Evolutionary conservation across 2,888 invertebrate species (phyloP).

Genomic region (Suillia variegata): DNA sequence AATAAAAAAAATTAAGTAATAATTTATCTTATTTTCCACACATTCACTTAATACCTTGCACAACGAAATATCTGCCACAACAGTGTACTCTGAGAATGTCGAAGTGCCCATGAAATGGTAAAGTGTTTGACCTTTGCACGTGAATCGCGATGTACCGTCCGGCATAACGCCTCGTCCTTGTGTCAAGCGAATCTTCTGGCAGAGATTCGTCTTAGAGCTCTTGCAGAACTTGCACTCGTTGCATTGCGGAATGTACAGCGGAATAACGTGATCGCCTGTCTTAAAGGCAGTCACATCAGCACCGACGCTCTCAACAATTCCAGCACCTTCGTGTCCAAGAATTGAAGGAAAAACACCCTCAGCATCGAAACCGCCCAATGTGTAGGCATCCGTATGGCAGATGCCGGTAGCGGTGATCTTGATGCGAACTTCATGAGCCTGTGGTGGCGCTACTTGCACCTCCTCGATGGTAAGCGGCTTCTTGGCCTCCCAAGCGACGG

Average conservation of each 20-base stretch:
- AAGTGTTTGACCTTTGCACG: slow-evolving; percentile 69
- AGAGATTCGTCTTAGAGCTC: slow-evolving; percentile 95
- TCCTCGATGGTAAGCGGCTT: slow-evolving; percentile 88
- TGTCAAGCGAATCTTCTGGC: slow-evolving; percentile 86
- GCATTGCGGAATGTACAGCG: slow-evolving; percentile 96
- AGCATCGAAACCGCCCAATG: slow-evolving; percentile 84
- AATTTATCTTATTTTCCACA: neutral
- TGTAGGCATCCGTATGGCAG: slow-evolving; percentile 94
- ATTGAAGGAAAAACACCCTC: slow-evolving; percentile 92
- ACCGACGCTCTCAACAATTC: slow-evolving; percentile 96
- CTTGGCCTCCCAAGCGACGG: slow-evolving; percentile 86
- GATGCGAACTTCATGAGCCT: slow-evolving; percentile 87
- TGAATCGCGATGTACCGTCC: slow-evolving; percentile 85
- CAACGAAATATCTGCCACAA: slow-evolving; percentile 93
- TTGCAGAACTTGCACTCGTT: slow-evolving; percentile 95
- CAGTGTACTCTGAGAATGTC: slow-evolving; percentile 93
- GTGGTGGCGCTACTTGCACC: slow-evolving; percentile 92
- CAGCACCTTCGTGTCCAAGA: slow-evolving; percentile 95
- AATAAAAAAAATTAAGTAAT: slow-evolving; percentile 6
- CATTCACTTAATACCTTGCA: too few relatives aligned
- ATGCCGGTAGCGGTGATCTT: slow-evolving; percentile 80
- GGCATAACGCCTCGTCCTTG: slow-evolving; percentile 92
- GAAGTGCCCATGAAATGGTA: slow-evolving; percentile 98
- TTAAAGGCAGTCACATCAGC: slow-evolving; percentile 86
- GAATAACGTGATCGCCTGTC: slow-evolving; percentile 96